phyloP scores from a whole-genome alignment of 2,113 vertebrate species.

The Labrus mixtus region DNA sequence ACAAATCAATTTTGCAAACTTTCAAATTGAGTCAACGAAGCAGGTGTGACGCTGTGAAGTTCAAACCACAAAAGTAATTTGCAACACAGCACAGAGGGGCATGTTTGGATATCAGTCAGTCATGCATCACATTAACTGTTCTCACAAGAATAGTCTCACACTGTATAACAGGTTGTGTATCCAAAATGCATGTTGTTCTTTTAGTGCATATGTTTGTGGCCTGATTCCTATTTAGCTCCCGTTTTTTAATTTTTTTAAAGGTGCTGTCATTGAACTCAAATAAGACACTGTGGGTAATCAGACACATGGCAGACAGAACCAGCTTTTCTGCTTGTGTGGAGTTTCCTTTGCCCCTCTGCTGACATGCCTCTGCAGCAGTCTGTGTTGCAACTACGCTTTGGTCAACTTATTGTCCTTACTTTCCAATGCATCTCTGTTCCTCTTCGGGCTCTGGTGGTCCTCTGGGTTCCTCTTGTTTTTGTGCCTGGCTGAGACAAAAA shows the following conservation, averaged over 20 bases:
- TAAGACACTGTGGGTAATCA: conserved; percentile 25
- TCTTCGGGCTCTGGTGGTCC: conserved; percentile 34
- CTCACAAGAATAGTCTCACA: neutral
- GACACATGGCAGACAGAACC: conserved; percentile 37
- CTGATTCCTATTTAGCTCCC: conserved; percentile 4
- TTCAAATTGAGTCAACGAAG: conserved; percentile 17
- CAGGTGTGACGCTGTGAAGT: conserved; percentile 55
- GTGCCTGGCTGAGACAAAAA: conserved; percentile 50
- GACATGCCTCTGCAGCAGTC: conserved; percentile 35
- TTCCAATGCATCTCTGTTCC: conserved; percentile 32
- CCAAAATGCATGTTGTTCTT: conserved; percentile 2
- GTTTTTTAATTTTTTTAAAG: neutral
- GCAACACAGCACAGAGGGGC: neutral
- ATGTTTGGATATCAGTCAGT: conserved; percentile 17
- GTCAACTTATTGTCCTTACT: conserved; percentile 38
- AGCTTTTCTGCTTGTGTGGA: conserved; percentile 48
- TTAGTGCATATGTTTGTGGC: neutral
- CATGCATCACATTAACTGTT: conserved; percentile 9
- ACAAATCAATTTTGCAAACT: neutral
- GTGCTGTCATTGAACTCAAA: conserved; percentile 38
- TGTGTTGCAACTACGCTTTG: conserved; percentile 16
- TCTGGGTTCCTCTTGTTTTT: conserved; percentile 60
- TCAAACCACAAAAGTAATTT: conserved; percentile 5
- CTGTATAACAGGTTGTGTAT: neutral
- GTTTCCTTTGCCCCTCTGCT: conserved; percentile 54